Base-by-base conservation (phyloP, 2,113 vertebrate genomes). In the Colistium nudipinnis region DNA sequence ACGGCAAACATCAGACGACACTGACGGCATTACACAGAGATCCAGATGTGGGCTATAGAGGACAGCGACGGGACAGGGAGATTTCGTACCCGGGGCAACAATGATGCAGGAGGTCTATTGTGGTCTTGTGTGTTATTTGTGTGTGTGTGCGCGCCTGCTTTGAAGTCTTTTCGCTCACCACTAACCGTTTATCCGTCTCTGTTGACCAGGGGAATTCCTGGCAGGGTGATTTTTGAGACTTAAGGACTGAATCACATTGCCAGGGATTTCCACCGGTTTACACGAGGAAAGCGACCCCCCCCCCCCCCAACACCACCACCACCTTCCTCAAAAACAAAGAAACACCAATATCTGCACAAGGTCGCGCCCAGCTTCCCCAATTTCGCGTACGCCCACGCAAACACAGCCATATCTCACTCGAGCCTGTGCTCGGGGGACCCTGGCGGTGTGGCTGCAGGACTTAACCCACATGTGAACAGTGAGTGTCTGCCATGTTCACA, bases 191-290 rank as follows among this genome's bases (percentile, higher is more conserved):
- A 47, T 61, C 63, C 47, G 54, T 56, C 69, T 93, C 94, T 92
- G 90, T 51, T 76, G 93, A 89, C 94, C 91, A 95, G 92, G 94
- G 96, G 96, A 93, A 95, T 96, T 96, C 96, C 96, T 95, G 96
- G 95, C 91, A 94, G 95, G 94, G 96, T 94, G 96, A 97, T 97
- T 96, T 92, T 96, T 94, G 76, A 91, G 82, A 90, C 73, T 88
- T 87, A 78, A 88, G 78, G 87, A 90, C 91, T 94, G 94, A 96
- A 97, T 97, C 96, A 97, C 96, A 97, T 97, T 97, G 96, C 95
- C 95, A 96, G 95, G 96, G 96, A 95, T 96, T 97, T 96, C 96
- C 96, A 97, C 95, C 95, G 86, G 94, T 91, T 92, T 86, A 92
- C 91, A 90, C 69, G 94, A 93, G 84, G 62, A 85, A 83, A 78